Evolutionary conservation across 2,888 invertebrate genomes (phyloP).

Genomic region (Phyllotreta cruciferae): DNA sequence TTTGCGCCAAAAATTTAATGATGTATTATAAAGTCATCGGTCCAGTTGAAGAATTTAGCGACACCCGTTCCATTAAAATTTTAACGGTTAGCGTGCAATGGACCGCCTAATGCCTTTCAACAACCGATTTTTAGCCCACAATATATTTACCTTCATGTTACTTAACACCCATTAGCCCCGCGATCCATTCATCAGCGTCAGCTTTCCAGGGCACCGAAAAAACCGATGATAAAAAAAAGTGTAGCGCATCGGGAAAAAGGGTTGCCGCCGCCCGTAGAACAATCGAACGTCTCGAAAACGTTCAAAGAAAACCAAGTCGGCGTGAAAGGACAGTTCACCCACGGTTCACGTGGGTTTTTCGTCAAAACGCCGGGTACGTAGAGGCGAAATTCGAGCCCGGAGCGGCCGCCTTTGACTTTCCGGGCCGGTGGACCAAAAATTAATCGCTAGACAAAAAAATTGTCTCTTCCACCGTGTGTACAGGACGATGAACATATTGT

Average conservation of each 20-base stretch:
- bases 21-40: too few species aligned
- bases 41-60: conserved; percentile 2
- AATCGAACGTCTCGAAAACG: conserved; percentile 36
- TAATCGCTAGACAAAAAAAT: conserved; percentile 47
- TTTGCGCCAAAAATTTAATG: too few species aligned
- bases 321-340: conserved; percentile 44
- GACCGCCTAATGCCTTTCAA: conserved; percentile 6
- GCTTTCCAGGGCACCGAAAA: conserved; percentile 22
- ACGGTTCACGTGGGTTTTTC: conserved; percentile 36
- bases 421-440: conserved; percentile 53
- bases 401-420: conserved; percentile 59
- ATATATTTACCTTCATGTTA: conserved; percentile 15
- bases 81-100: not conserved
- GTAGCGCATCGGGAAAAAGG: conserved; percentile 37
- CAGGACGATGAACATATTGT: conserved; percentile 46
- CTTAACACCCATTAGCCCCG: conserved; percentile 30
- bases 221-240: not conserved
- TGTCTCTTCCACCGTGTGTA: conserved; percentile 43
- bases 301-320: conserved; percentile 42
- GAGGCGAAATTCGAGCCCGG: conserved; percentile 45
- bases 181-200: conserved; percentile 29
- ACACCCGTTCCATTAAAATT: too few species aligned
- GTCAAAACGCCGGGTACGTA: conserved; percentile 38
- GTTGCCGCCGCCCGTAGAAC: conserved; percentile 44
- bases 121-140: conserved; percentile 4